Percentiles rank a stretch among this genome's conserved stretches.
These are phyloP conservation scores for Aythya baeri DNA, from an alignment of 2,113 vertebrate species.

Conservation along the genomic window DNA sequence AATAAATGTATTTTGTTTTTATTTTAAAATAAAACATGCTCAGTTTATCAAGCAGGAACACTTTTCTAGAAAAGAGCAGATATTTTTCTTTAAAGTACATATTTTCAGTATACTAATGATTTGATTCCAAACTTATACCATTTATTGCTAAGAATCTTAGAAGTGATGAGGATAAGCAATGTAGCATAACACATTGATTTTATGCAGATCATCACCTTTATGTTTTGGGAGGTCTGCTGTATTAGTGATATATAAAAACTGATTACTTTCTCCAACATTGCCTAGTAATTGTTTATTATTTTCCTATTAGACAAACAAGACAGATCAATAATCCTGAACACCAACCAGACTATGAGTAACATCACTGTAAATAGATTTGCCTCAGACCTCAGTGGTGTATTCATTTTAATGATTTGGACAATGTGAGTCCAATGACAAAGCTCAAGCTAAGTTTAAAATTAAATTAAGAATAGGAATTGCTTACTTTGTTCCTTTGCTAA, in stretches of 20 bases:
- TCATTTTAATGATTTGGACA: slow-evolving; percentile 94
- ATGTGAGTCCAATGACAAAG: slow-evolving; percentile 94
- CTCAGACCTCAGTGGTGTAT: slow-evolving; percentile 87
- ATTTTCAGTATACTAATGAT: slow-evolving; percentile 52
- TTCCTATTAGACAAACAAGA: slow-evolving; percentile 99
- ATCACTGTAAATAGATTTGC: slow-evolving; percentile 98
- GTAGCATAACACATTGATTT: slow-evolving; percentile 96
- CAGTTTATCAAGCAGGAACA: slow-evolving; percentile 1
- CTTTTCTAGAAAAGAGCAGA: background rate
- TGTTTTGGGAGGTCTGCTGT: slow-evolving; percentile 92
- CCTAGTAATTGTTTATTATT: slow-evolving; percentile 99
- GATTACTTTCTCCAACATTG: slow-evolving; percentile 92
- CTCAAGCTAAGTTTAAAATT: slow-evolving; percentile 72
- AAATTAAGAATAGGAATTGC: slow-evolving; percentile 69
- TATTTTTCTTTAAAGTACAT: slow-evolving; percentile 23
- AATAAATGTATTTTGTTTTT: background rate
- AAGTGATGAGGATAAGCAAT: slow-evolving; percentile 88
- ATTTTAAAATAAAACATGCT: slow-evolving; percentile 1
- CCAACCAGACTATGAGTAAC: slow-evolving; percentile 91
- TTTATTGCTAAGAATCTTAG: slow-evolving; percentile 68
- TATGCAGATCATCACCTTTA: slow-evolving; percentile 98
- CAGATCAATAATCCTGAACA: slow-evolving; percentile 96
- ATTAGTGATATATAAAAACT: slow-evolving; percentile 97
- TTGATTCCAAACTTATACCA: slow-evolving; percentile 36
- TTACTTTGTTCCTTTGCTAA: slow-evolving; percentile 51